Evolutionary conservation across 2,797 vertebrate species (phyloP).

Genomic region (Sitta carolinensis): DNA sequence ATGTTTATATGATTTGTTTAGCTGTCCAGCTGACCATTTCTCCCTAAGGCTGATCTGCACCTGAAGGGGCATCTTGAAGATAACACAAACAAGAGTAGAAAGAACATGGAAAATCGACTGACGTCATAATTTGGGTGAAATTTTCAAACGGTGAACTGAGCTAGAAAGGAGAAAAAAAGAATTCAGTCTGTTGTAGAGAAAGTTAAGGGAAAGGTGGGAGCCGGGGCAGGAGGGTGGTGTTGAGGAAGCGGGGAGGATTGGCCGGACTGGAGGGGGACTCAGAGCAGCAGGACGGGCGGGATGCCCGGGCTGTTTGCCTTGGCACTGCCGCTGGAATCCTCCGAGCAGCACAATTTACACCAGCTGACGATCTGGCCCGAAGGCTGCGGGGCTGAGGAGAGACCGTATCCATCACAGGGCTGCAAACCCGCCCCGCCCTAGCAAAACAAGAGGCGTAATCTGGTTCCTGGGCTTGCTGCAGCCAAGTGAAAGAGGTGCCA

Average conservation of each 20-base stretch:
- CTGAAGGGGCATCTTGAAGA: neutral
- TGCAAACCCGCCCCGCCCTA: constrained; percentile 22
- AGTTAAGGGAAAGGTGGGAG: neutral
- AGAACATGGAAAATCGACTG: rapidly evolving
- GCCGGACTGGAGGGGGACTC: neutral
- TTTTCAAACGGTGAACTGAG: neutral
- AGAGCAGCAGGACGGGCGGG: neutral
- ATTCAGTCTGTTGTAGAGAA: neutral
- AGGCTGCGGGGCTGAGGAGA: neutral
- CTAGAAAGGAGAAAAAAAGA: neutral
- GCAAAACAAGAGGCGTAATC: constrained; percentile 42
- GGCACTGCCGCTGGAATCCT: neutral
- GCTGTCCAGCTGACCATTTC: neutral
- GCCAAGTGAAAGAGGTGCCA: constrained; percentile 40
- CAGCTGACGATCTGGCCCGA: constrained; percentile 7
- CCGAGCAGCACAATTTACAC: constrained; percentile 10
- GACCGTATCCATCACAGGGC: neutral
- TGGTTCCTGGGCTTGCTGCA: neutral
- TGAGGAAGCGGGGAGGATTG: neutral
- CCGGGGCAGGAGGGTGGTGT: neutral
- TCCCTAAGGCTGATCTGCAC: neutral
- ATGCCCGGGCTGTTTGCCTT: neutral
- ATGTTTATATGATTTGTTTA: neutral
- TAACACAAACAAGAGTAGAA: neutral
- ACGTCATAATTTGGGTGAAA: neutral